Percentiles rank a stretch among this genome's conserved stretches.
Conservation (phyloP, 2,797 vertebrate genomes). For the Prionace glauca region DNA sequence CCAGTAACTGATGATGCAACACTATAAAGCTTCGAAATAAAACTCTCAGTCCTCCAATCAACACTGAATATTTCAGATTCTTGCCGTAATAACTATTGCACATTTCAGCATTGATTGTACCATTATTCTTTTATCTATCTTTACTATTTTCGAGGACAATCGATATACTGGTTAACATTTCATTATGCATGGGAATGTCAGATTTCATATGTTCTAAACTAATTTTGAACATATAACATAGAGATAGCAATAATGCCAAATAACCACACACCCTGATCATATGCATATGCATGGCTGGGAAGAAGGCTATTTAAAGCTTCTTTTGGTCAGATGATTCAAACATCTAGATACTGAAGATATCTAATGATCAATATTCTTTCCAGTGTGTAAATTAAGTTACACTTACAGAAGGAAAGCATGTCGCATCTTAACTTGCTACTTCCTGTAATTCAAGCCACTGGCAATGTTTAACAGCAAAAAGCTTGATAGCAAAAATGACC, state of each 20-base stretch:
- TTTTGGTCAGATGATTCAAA: neutral
- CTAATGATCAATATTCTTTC: neutral
- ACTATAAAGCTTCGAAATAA: neutral
- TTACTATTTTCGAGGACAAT: neutral
- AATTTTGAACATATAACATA: neutral
- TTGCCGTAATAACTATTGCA: neutral
- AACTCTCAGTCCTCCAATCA: neutral
- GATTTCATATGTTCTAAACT: neutral
- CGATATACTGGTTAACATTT: neutral
- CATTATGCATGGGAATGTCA: neutral
- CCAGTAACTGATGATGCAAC: neutral
- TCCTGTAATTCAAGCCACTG: neutral
- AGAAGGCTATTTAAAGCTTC: neutral
- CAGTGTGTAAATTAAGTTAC: neutral
- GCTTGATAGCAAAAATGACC: neutral
- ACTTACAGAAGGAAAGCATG: neutral
- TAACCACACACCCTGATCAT: neutral
- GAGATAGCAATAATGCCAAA: neutral
- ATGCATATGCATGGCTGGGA: neutral
- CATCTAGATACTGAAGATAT: neutral
- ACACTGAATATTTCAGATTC: neutral
- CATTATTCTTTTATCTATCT: neutral
- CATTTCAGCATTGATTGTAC: neutral
- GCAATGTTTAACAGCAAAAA: neutral
- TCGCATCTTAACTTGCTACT: neutral